Evolutionary conservation across 1,140 invertebrate genomes (phyloP).

Genomic region (Panulirus ornatus): DNA sequence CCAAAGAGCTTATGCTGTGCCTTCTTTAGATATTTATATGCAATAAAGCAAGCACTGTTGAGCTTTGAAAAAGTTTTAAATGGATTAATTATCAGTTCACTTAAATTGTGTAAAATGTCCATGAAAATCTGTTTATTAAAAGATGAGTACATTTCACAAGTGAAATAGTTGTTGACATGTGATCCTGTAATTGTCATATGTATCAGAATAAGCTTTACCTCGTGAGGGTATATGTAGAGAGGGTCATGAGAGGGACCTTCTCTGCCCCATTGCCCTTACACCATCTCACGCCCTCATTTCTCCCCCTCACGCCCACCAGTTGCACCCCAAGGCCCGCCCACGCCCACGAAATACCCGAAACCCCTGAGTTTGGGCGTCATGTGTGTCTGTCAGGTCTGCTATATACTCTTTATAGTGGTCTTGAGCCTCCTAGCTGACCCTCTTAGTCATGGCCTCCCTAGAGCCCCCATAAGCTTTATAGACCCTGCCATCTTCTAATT

Average conservation of each 20-base stretch:
- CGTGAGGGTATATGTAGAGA: background rate
- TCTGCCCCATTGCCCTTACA: conserved; percentile 22
- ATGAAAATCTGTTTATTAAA: too few species aligned
- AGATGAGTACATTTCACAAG: too few species aligned
- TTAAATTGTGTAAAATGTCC: too few species aligned
- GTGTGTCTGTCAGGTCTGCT: conserved; percentile 51
- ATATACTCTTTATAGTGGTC: conserved; percentile 50
- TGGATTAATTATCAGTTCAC: too few species aligned
- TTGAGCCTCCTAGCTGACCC: conserved; percentile 37
- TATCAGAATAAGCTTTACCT: conserved; percentile 4
- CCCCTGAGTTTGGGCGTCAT: conserved; percentile 48
- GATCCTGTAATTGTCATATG: background rate
- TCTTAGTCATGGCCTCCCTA: background rate
- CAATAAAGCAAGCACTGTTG: too few species aligned
- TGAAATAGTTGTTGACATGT: too few species aligned
- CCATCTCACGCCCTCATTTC: conserved; percentile 40
- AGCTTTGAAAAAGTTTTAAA: too few species aligned
- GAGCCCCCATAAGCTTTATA: background rate
- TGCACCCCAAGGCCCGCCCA: conserved; percentile 58
- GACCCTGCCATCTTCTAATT: background rate
- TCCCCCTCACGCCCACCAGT: conserved; percentile 51
- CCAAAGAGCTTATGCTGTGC: too few species aligned
- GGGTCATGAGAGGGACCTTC: background rate
- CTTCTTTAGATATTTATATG: too few species aligned
- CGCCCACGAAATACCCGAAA: conserved; percentile 55